Percentiles rank a stretch among this genome's conserved stretches.
These are phyloP conservation scores for Alligator sinensis DNA, from an alignment of 2,113 vertebrate species.

Conservation along the genomic window DNA sequence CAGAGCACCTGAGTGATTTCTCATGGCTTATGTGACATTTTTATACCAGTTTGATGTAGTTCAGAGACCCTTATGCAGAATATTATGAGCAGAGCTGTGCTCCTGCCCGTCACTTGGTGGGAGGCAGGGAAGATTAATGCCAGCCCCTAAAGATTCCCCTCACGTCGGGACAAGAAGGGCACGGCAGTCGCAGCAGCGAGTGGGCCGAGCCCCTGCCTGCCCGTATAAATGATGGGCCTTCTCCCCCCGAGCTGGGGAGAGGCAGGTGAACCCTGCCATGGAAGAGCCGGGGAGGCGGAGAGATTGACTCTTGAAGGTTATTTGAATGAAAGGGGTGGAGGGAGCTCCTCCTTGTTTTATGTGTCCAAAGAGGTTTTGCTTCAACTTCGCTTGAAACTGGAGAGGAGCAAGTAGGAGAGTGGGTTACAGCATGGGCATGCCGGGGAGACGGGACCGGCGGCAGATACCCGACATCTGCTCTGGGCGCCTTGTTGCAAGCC, in stretches of 20 bases:
- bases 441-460: neutral
- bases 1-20: neutral
- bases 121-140: neutral
- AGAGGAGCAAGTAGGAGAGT: neutral
- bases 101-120: neutral
- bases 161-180: neutral
- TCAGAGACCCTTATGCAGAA: neutral
- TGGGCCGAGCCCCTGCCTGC: neutral
- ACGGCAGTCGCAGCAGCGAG: neutral
- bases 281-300: neutral
- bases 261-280: neutral
- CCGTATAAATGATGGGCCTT: neutral
- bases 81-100: neutral
- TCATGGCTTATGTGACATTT: neutral
- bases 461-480: neutral
- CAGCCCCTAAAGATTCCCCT: neutral
- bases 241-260: neutral
- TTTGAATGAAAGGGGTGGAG: neutral
- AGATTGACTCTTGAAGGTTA: neutral
- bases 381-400: neutral
- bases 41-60: neutral
- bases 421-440: rapidly evolving
- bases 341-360: neutral
- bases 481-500: neutral
- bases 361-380: neutral